Base-by-base conservation (phyloP, 2,113 vertebrate genomes). In the Calyptomena viridis region DNA sequence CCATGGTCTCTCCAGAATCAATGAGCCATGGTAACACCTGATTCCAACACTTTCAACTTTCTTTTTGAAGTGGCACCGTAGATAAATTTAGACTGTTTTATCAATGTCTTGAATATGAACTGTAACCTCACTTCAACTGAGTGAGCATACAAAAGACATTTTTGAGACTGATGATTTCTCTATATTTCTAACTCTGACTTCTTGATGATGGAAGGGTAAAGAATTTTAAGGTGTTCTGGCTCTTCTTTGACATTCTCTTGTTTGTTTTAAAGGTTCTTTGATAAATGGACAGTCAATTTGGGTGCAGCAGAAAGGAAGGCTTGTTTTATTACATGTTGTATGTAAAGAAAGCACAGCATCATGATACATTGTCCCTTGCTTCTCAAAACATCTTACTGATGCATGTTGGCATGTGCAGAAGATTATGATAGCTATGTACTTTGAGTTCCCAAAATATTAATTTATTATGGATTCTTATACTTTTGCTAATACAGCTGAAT, bases 261-360 rank as follows among this genome's bases (percentile, higher is more conserved):
- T 23, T 78, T 50, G 4, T 83, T 93, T 90, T 68, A 8, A 6
- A 63, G 35, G 58, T 21, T 90, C 9, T 31, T 74, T 72, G 18
- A 21, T 47, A 79, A 87, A 47, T 59, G 23, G 7, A 39, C 25
- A 82, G 30, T 79, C 30, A 84, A 3, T 84, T 78, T 72, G 12
- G 20, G 5, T 8, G 27, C 4, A 64, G 35, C 37, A 60, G 49
- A 88, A 88, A 67, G 8, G 25, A 63, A 49, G 7, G 5, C 15
- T 74, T 84, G 18, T 49, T 84, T 78, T 67, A 35, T 42, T 63
- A 20, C 9, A 46, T 14, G 11, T 23, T 77, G 23, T 39, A 24
- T 0, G 0, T 35, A 63, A 39, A 75, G 25, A 49, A 71, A 86
- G 10, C 12, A 55, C 60, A 64, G 4, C 0, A 6, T 9, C 8